Percentiles rank a stretch among this genome's conserved stretches.
Conservation (phyloP, 2,888 invertebrate genomes). For the Tubulanus polymorphus region DNA sequence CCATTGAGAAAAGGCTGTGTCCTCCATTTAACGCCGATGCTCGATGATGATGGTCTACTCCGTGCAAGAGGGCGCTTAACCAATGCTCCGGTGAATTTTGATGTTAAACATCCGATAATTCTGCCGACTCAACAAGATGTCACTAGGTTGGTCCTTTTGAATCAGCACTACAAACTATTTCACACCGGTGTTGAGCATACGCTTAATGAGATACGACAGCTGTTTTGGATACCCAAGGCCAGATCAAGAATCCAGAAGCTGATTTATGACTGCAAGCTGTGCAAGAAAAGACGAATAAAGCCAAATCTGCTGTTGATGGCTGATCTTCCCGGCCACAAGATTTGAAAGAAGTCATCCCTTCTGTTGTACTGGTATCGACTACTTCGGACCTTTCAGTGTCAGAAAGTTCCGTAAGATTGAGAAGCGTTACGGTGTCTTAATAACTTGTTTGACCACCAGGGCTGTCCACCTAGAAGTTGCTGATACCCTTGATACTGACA, state of each 20-base stretch:
- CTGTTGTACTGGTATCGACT: no score
- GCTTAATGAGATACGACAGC: neutral
- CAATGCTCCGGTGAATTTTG: slow-evolving; percentile 6
- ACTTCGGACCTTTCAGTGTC: slow-evolving; percentile 5
- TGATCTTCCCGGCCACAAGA: no score
- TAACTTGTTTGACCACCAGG: slow-evolving; percentile 5
- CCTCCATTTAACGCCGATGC: neutral
- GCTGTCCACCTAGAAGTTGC: slow-evolving; percentile 6
- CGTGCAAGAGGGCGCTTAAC: slow-evolving; percentile 24
- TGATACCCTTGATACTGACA: slow-evolving; percentile 2
- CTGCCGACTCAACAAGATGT: slow-evolving; percentile 22
- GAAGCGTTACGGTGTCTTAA: slow-evolving; percentile 5
- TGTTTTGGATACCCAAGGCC: slow-evolving; percentile 36
- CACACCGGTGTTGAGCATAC: slow-evolving; percentile 22
- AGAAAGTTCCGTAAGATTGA: neutral
- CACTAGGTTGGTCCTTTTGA: slow-evolving; percentile 17
- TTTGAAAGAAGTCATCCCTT: no score
- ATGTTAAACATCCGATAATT: slow-evolving; percentile 21
- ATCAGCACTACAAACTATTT: slow-evolving; percentile 17
- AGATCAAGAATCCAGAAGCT: slow-evolving; percentile 23
- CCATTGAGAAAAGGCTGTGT: neutral
- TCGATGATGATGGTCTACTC: slow-evolving; percentile 18
- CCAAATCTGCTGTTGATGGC: slow-evolving; percentile 34
- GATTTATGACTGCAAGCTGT: slow-evolving; percentile 32
- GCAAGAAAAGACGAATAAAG: slow-evolving; percentile 25